Percentiles rank a stretch among this genome's conserved stretches.
These are phyloP conservation scores for Helicoverpa armigera DNA, from an alignment of 1,140 invertebrate genomes.

Conservation along the genomic window DNA sequence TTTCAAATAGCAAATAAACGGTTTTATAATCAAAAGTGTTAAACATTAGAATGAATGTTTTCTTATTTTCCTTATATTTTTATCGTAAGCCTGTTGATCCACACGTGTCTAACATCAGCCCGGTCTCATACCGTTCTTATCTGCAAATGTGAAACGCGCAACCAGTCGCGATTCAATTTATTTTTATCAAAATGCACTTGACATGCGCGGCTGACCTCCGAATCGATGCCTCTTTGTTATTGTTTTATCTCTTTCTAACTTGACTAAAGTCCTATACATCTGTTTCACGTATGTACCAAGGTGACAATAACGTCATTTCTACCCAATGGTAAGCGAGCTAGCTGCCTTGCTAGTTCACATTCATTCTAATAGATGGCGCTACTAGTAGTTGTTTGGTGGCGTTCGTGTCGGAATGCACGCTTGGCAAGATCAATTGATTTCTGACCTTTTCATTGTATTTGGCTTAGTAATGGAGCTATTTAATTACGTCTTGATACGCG, in stretches of 20 bases:
- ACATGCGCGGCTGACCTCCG: slow-evolving; percentile 76
- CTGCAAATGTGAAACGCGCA: slow-evolving; percentile 24
- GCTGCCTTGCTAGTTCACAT: slow-evolving; percentile 60
- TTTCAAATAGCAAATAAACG: not conserved
- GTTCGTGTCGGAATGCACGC: slow-evolving; percentile 4
- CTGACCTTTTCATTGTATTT: slow-evolving; percentile 30
- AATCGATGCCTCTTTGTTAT: slow-evolving; percentile 83
- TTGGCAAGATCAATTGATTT: slow-evolving; percentile 42
- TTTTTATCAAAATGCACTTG: slow-evolving; percentile 70
- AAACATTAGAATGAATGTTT: not conserved
- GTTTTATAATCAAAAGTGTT: not conserved
- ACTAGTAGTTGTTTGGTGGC: slow-evolving; percentile 46
- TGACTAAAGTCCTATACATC: slow-evolving; percentile 24
- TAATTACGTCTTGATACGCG: slow-evolving; percentile 29
- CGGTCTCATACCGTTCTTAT: slow-evolving; percentile 11
- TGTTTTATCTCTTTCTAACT: slow-evolving; percentile 72
- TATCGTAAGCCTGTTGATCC: not conserved
- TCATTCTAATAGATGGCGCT: slow-evolving; percentile 74
- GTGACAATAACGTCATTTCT: slow-evolving; percentile 62
- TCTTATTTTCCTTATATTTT: not conserved
- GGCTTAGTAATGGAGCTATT: slow-evolving; percentile 26
- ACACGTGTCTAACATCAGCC: not conserved
- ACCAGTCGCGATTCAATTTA: slow-evolving; percentile 54
- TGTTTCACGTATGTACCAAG: slow-evolving; percentile 64
- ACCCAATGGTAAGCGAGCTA: slow-evolving; percentile 59